Percentiles rank a stretch among this genome's conserved stretches.
These are phyloP conservation scores for Oriolus oriolus DNA, from an alignment of 2,113 vertebrate species.

Conservation along the genomic window DNA sequence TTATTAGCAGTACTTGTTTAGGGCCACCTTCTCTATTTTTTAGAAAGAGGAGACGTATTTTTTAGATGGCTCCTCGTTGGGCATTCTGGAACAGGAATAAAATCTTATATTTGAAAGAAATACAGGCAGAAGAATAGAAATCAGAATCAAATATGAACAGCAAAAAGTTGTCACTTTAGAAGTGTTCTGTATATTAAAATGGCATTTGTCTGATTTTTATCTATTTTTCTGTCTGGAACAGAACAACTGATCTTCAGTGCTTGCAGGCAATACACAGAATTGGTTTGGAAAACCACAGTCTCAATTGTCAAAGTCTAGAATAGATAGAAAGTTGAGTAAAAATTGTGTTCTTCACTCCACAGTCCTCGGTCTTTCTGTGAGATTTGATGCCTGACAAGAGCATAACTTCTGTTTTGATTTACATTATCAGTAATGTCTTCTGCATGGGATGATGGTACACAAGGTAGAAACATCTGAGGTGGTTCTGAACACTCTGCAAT, in stretches of 20 bases:
- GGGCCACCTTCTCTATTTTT: neutral
- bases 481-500: neutral
- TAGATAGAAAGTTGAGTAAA: neutral
- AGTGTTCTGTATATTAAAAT: neutral
- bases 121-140: neutral
- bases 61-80: neutral
- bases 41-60: neutral
- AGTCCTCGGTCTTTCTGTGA: neutral
- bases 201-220: neutral
- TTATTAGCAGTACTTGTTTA: neutral
- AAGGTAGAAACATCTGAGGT: neutral
- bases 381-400: neutral
- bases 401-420: neutral
- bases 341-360: neutral
- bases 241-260: neutral
- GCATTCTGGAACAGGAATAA: neutral
- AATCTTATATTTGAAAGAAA: neutral
- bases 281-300: neutral
- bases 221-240: neutral
- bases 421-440: neutral
- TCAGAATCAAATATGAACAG: neutral
- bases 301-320: neutral
- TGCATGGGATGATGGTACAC: fast-evolving
- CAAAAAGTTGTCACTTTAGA: neutral
- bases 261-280: neutral